Evolutionary conservation across 2,113 vertebrate species (phyloP).

Genomic region (Boulengeromyrus knoepffleri): DNA sequence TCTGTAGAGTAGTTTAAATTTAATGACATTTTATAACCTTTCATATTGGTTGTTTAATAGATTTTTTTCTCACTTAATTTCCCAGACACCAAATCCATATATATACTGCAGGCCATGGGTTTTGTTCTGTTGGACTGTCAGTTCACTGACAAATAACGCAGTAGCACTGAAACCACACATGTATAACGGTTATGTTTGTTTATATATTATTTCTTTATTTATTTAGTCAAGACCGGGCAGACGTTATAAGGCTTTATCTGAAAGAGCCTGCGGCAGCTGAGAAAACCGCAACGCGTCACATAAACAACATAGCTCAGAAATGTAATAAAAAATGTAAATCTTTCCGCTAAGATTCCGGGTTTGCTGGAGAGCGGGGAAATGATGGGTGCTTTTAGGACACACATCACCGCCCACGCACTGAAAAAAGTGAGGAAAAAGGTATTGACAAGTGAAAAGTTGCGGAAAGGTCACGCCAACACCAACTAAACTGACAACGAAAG

Average conservation of each 20-base stretch:
- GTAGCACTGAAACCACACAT: not conserved
- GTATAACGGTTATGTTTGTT: not conserved
- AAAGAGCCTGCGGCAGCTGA: not conserved
- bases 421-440: not conserved
- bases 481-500: not conserved
- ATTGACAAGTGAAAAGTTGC: not conserved
- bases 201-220: not conserved
- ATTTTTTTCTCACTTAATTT: not conserved
- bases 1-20: not conserved
- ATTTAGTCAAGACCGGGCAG: not conserved
- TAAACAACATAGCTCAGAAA: not conserved
- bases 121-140: not conserved
- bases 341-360: not conserved
- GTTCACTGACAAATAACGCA: not conserved
- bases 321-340: not conserved
- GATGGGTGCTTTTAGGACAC: not conserved
- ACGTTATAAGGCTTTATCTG: not conserved
- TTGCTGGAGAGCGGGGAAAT: not conserved
- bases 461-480: not conserved
- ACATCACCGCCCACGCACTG: not conserved
- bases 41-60: not conserved
- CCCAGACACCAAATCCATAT: not conserved
- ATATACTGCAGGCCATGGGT: not conserved
- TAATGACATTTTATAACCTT: not conserved
- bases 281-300: not conserved